Percentiles rank a stretch among this genome's conserved stretches.
phyloP scores from a whole-genome alignment of 1,140 invertebrate species.

The Ostrea edulis region DNA sequence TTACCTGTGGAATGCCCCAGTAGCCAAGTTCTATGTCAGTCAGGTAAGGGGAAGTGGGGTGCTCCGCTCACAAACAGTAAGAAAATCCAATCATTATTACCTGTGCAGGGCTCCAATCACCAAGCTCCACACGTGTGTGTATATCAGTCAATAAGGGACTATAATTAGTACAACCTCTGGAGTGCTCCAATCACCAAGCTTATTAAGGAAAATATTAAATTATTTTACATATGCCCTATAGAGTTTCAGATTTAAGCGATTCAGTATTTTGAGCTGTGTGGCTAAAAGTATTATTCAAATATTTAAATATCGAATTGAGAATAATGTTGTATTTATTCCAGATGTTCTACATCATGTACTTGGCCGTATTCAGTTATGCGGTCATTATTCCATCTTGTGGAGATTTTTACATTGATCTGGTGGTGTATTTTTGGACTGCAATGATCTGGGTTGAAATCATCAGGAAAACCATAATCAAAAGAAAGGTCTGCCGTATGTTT shows the following conservation, averaged over 20 bases:
- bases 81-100: neutral
- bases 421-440: conserved; percentile 75
- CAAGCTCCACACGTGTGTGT: no score
- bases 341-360: conserved; percentile 30
- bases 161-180: no score
- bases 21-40: conserved; percentile 76
- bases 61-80: neutral
- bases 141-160: no score
- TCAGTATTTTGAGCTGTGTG: no score
- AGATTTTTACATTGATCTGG: conserved; percentile 68
- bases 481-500: conserved; percentile 55
- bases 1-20: conserved; percentile 75
- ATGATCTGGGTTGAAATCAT: conserved; percentile 70
- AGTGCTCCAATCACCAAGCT: no score
- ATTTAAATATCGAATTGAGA: no score
- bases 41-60: conserved; percentile 71
- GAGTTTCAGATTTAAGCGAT: no score
- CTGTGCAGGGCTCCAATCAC: neutral
- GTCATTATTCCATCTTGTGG: conserved; percentile 25
- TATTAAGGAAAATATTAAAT: no score
- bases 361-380: conserved; percentile 24
- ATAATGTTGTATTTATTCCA: neutral
- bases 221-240: no score
- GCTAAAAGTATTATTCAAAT: no score
- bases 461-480: conserved; percentile 63